These are phyloP conservation scores for Muntiacus reevesi DNA, from an alignment of 2,113 vertebrate species.

Conservation along the genomic window DNA sequence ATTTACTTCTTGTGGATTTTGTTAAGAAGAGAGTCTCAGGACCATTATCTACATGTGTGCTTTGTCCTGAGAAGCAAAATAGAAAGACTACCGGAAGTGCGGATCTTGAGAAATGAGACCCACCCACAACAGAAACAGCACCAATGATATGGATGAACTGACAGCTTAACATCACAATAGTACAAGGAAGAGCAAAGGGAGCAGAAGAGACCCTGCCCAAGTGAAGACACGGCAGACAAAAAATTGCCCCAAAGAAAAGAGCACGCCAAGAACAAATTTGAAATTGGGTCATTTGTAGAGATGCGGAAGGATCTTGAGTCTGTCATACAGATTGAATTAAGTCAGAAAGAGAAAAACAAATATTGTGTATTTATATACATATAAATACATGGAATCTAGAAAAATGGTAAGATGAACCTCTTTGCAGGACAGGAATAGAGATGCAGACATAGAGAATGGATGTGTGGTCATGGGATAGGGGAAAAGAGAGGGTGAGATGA, in stretches of 20 bases:
- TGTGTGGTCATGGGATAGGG: background rate
- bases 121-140: background rate
- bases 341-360: background rate
- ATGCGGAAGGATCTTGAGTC: background rate
- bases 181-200: background rate
- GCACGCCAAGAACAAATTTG: background rate
- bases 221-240: background rate
- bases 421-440: background rate
- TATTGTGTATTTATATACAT: background rate
- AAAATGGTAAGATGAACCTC: background rate
- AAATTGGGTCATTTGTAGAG: background rate
- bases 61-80: background rate
- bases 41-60: background rate
- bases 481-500: background rate
- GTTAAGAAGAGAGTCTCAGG: background rate
- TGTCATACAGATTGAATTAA: background rate
- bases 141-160: background rate
- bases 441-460: background rate
- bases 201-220: background rate
- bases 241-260: background rate
- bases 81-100: background rate
- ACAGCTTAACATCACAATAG: background rate
- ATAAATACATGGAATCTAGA: background rate
- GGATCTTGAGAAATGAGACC: background rate
- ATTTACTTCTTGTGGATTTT: background rate